Base-by-base conservation (phyloP, 2,113 vertebrate genomes). In the Papio anubis region DNA sequence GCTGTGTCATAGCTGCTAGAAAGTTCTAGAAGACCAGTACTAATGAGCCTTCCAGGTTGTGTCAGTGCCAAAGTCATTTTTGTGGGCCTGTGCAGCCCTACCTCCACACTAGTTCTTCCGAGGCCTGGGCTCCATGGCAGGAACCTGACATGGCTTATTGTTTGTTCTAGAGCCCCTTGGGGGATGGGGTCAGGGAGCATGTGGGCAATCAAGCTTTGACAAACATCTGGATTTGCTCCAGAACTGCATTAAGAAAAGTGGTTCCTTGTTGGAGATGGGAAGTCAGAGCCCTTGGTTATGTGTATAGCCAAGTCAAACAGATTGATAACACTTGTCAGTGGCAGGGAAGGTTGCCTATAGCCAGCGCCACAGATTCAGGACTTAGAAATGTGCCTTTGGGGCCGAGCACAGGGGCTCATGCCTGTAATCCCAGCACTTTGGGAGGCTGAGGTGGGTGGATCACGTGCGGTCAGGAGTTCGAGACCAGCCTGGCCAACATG, bases 261-360 rank as follows among this genome's bases (percentile, higher is more conserved):
- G 35, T 78, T 97, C 75, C 52, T 94, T 94, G 32, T 88, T 98
- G 79, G 75, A 94, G 57, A 94, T 93, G 45, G 82, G 64, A 89
- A 90, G 92, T 59, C 11, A 32, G 32, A 83, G 16, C 40, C 66
- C 57, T 87, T 43, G 66, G n/a, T 81, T 79, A 64, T 95, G 40
- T 27, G 66, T 93, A 1, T 89, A 83, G 64, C 52, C n/a, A 52
- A 73, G 52, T 97, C 50, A 96, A 21, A 93, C 32, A 43, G 57
- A 48, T 64, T 82, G 13, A 30, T 94, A 88, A 40, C 18, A 66
- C 12, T 96, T 86, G 25, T 72, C 79, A 94, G 78, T 4, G 79
- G 17, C 57, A 85, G 78, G 85, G n/a, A 95, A 82, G 52, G 18
- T 86, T 95, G 48, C 38, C 68, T 97, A 1, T 64, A 70, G 82